Evolutionary conservation across 2,113 vertebrate genomes (phyloP).

Genomic region (Corapipo altera): DNA sequence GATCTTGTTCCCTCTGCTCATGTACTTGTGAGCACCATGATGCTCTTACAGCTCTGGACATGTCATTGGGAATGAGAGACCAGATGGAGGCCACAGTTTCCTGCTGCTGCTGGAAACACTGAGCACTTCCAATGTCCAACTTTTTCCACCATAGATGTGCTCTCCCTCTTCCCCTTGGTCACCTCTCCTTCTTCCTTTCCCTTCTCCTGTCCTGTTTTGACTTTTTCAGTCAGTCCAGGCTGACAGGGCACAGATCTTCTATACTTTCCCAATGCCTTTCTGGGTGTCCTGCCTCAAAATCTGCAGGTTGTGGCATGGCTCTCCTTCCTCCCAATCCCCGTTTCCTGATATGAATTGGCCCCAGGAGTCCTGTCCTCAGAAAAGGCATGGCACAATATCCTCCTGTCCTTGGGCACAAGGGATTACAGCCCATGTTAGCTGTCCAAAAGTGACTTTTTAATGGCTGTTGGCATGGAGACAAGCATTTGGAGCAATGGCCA

Average conservation of each 20-base stretch:
- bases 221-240: neutral
- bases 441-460: neutral
- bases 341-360: neutral
- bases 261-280: neutral
- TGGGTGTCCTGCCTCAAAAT: neutral
- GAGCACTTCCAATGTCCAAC: neutral
- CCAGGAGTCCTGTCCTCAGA: neutral
- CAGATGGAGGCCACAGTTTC: neutral
- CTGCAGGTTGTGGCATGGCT: neutral
- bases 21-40: neutral
- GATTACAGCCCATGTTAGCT: neutral
- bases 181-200: neutral
- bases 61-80: accelerated
- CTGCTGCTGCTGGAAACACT: neutral
- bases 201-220: neutral
- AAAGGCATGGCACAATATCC: neutral
- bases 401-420: neutral
- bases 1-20: neutral
- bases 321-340: neutral
- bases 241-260: neutral
- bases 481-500: accelerated
- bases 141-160: neutral
- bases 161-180: neutral
- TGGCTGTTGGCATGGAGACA: neutral
- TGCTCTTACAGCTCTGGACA: neutral